These are phyloP conservation scores for Leiothrix lutea DNA, from an alignment of 2,113 vertebrate species.

Conservation along the genomic window DNA sequence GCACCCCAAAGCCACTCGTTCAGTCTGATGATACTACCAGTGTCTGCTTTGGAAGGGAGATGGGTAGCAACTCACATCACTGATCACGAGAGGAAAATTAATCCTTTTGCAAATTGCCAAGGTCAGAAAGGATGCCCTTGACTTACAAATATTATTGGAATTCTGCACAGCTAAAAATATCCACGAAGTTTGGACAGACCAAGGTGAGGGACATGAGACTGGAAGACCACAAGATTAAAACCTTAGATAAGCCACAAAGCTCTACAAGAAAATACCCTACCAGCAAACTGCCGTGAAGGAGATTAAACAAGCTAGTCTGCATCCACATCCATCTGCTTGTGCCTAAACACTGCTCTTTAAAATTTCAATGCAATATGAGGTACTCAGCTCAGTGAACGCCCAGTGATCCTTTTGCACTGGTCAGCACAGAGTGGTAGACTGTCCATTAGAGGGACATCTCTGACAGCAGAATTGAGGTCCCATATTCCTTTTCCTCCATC, in stretches of 20 bases:
- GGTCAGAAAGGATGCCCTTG: background rate
- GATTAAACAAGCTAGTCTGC: background rate
- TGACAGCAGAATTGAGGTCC: background rate
- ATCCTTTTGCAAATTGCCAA: background rate
- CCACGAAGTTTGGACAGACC: accelerated
- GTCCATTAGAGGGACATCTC: accelerated
- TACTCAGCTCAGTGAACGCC: background rate
- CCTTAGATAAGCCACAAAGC: background rate
- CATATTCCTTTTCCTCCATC: background rate
- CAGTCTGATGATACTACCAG: too few relatives aligned
- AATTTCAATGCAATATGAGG: background rate
- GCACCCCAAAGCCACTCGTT: background rate
- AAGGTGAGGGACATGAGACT: background rate
- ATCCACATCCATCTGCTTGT: too few relatives aligned
- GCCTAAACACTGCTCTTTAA: background rate
- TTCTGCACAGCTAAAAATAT: background rate
- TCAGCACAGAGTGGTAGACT: background rate
- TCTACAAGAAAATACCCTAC: background rate
- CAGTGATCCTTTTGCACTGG: background rate
- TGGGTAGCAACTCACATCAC: background rate
- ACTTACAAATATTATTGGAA: background rate
- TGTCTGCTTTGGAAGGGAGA: background rate
- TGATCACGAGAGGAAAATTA: background rate
- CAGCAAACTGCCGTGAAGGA: background rate
- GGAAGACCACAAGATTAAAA: background rate